Evolutionary conservation across 2,797 vertebrate species (phyloP).

Genomic region (Enteromius mattozi): DNA sequence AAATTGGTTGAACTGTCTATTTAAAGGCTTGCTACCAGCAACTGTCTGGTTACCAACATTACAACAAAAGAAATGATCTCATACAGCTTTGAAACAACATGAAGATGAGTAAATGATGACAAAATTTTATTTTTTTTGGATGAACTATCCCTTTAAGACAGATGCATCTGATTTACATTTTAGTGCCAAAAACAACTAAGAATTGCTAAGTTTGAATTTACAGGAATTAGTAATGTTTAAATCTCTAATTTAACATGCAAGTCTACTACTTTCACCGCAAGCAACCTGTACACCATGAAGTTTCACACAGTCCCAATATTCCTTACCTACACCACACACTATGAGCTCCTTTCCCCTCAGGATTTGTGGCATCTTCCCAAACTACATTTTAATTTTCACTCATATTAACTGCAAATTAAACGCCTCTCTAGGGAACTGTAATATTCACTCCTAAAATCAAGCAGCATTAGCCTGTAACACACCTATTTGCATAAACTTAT

Average conservation of each 20-base stretch:
- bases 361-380: not conserved
- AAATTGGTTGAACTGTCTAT: not conserved
- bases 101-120: not conserved
- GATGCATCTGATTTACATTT: too few species aligned
- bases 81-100: not conserved
- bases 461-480: not conserved
- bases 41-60: not conserved
- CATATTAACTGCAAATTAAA: conserved; percentile 16
- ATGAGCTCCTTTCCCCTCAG: not conserved
- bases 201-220: not conserved
- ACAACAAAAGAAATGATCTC: not conserved
- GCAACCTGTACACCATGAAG: not conserved
- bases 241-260: not conserved
- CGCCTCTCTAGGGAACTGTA: not conserved
- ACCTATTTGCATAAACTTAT: conserved; percentile 33
- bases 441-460: conserved; percentile 13
- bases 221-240: not conserved
- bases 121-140: not conserved
- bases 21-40: not conserved
- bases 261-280: not conserved
- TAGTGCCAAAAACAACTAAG: not conserved
- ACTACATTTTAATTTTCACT: conserved; percentile 31
- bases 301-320: conserved; percentile 2
- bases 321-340: not conserved
- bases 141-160: not conserved